Percentiles rank a stretch among this genome's conserved stretches.
These are phyloP conservation scores for Pristionchus mayeri DNA, from an alignment of 2,888 invertebrate genomes.

Conservation along the genomic window DNA sequence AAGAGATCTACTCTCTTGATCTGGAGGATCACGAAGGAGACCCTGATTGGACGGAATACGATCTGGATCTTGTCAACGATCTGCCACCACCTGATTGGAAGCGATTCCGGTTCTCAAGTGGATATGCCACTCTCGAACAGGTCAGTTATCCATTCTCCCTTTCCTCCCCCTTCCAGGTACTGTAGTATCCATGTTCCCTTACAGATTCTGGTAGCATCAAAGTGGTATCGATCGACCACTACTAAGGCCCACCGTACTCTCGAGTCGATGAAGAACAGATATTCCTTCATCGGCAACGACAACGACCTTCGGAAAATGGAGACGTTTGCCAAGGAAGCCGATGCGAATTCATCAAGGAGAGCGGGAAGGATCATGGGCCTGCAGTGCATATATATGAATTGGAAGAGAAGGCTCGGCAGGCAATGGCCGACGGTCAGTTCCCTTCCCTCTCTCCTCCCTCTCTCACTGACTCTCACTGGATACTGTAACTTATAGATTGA, in stretches of 20 bases:
- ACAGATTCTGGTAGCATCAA: background rate
- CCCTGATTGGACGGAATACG: background rate
- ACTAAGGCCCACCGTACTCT: background rate
- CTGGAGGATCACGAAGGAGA: background rate
- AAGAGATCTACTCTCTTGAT: background rate
- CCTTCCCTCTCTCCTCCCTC: no score
- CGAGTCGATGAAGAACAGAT: background rate
- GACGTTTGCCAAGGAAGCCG: background rate
- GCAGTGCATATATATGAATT: conserved; percentile 52
- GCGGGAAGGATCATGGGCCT: background rate
- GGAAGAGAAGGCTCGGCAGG: background rate
- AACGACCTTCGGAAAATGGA: background rate
- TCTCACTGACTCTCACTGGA: no score
- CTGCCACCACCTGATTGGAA: background rate
- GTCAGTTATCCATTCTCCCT: background rate
- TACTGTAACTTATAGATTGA: no score
- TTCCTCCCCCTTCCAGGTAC: no score
- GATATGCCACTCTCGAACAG: background rate
- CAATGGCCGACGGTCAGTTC: background rate
- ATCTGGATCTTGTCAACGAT: background rate
- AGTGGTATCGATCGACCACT: background rate
- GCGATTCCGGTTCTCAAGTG: background rate
- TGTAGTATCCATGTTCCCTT: background rate
- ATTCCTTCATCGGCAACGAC: background rate
- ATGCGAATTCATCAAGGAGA: background rate